Conservation (phyloP, 1,140 invertebrate species). For the Copidosoma floridanum region DNA sequence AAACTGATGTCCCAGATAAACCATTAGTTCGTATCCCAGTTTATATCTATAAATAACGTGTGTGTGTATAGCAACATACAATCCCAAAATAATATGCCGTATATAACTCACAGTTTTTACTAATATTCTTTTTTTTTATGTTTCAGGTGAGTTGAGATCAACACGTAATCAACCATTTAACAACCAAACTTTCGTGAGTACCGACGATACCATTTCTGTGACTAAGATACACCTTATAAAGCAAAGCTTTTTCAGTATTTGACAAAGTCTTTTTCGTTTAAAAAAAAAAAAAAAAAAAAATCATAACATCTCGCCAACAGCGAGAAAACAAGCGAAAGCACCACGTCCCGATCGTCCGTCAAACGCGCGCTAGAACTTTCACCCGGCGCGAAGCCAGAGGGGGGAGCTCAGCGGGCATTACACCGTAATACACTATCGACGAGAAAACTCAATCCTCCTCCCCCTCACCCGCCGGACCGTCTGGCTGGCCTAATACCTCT, state of each 20-base stretch:
- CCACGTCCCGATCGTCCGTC: background rate
- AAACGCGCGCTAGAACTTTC: constrained; percentile 3
- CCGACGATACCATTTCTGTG: no score
- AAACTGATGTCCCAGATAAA: no score
- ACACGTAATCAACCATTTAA: background rate
- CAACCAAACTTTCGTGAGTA: background rate
- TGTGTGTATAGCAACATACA: no score
- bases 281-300: no score
- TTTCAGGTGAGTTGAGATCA: constrained; percentile 24
- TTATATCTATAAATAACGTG: no score
- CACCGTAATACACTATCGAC: constrained; percentile 12
- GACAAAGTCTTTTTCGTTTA: no score
- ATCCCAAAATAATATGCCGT: no score
- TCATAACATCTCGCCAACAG: no score
- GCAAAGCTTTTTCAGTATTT: no score
- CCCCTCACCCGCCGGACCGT: background rate
- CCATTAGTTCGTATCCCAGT: no score
- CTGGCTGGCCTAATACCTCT: background rate
- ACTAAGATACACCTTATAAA: no score
- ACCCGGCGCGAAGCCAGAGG: background rate
- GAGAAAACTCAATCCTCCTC: constrained; percentile 15
- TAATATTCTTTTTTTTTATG: background rate
- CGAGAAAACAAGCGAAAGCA: no score
- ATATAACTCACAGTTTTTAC: background rate
- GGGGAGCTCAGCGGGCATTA: background rate